Evolutionary conservation across 1,140 invertebrate species (phyloP).

Genomic region (Coelopa frigida): DNA sequence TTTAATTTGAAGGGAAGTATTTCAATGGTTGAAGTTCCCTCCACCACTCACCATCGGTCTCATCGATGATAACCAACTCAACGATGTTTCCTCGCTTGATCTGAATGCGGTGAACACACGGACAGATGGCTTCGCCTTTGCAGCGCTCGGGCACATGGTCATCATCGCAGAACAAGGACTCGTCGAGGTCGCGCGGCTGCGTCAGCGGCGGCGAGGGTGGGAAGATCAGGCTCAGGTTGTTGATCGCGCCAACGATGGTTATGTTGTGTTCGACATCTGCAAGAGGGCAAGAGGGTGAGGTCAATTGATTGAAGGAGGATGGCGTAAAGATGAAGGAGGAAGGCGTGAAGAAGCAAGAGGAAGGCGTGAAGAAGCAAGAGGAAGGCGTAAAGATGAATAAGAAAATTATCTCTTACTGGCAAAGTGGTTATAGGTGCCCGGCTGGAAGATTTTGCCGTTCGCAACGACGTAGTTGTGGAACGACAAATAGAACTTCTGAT

Average conservation of each 20-base stretch:
- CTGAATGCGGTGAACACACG: constrained; percentile 16
- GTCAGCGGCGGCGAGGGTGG: constrained; percentile 54
- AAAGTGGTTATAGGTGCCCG: constrained; percentile 11
- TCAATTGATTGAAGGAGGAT: no score
- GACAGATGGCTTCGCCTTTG: constrained; percentile 16
- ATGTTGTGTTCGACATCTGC: constrained; percentile 14
- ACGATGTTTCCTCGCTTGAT: constrained; percentile 18
- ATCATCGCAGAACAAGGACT: constrained; percentile 27
- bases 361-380: no score
- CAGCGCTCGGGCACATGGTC: constrained; percentile 12
- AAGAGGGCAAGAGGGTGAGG: neutral
- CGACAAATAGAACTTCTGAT: constrained; percentile 15
- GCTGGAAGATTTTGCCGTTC: constrained; percentile 11
- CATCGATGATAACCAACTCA: constrained; percentile 39
- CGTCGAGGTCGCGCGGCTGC: constrained; percentile 47
- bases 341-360: no score
- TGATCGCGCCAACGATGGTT: constrained; percentile 40
- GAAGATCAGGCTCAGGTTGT: constrained; percentile 54
- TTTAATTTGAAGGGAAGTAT: neutral
- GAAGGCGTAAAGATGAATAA: neutral
- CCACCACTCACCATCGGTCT: constrained; percentile 32
- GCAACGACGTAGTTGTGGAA: constrained; percentile 12
- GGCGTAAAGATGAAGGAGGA: neutral
- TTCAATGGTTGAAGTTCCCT: constrained; percentile 1
- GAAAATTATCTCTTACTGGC: neutral